phyloP scores from a whole-genome alignment of 2,797 vertebrate species.

The Amblyopsis hoosieri region DNA sequence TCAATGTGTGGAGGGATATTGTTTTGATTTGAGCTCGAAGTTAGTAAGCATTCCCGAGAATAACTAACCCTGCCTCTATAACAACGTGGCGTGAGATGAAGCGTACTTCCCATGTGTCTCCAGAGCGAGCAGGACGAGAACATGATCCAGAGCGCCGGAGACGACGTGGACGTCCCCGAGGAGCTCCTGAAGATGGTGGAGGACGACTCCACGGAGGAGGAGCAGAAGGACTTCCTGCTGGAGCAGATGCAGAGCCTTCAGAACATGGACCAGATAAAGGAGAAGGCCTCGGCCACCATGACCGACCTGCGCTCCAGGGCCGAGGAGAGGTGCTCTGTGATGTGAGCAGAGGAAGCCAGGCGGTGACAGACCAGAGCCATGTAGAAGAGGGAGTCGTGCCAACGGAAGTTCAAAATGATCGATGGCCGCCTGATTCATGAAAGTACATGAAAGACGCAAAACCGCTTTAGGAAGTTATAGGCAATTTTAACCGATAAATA shows the following conservation, averaged over 20 bases:
- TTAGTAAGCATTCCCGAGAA: too few species aligned
- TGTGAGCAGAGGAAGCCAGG: constrained; percentile 68
- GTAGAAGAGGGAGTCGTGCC: not conserved
- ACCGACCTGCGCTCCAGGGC: constrained; percentile 85
- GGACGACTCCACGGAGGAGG: constrained; percentile 86
- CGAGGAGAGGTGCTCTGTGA: constrained; percentile 85
- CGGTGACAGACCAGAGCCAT: not conserved
- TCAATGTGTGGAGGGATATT: too few species aligned
- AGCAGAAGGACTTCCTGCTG: constrained; percentile 85
- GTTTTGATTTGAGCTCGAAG: too few species aligned
- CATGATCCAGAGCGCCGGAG: constrained; percentile 85
- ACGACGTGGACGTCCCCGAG: constrained; percentile 84
- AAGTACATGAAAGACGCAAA: not conserved
- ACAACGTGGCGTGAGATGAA: not conserved
- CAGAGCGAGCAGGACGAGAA: constrained; percentile 89
- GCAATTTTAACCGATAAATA: too few species aligned
- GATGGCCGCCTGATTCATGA: not conserved
- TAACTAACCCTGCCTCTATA: too few species aligned
- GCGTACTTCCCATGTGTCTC: not conserved
- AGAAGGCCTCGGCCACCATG: constrained; percentile 86
- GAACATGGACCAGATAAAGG: constrained; percentile 86
- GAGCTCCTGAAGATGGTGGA: constrained; percentile 89
- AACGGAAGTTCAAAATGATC: too few species aligned
- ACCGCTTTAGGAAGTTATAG: too few species aligned
- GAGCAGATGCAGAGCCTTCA: constrained; percentile 86